Percentiles rank a stretch among this genome's conserved stretches.
phyloP scores from a whole-genome alignment of 2,113 vertebrate genomes.

The Fukomys damarensis region DNA sequence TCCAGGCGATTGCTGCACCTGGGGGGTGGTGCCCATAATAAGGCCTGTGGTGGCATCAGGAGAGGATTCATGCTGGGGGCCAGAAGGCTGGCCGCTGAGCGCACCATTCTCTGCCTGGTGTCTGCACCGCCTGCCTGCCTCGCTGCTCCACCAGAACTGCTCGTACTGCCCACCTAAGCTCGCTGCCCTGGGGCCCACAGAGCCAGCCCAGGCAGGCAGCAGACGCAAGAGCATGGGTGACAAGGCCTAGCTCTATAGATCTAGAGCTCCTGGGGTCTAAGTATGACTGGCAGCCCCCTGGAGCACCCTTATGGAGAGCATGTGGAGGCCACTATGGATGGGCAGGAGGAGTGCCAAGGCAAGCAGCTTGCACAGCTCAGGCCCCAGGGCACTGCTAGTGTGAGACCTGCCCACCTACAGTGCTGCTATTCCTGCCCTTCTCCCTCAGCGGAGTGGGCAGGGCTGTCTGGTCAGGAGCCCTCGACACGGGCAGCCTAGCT shows the following conservation, averaged over 20 bases:
- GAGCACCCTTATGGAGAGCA: not conserved
- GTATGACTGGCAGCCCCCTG: not conserved
- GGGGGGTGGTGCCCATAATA: not conserved
- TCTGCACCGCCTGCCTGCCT: not conserved
- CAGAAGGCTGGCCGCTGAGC: not conserved
- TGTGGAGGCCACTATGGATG: not conserved
- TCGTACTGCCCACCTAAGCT: not conserved
- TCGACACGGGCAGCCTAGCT: not conserved
- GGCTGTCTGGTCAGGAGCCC: not conserved
- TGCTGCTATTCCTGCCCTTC: not conserved
- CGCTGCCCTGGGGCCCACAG: not conserved
- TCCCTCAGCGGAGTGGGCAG: not conserved
- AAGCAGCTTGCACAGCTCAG: not conserved
- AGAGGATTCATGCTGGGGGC: not conserved
- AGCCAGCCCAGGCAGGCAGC: not conserved
- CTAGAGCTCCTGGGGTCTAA: not conserved
- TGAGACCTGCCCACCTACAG: not conserved
- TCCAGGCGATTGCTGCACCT: too few relatives aligned
- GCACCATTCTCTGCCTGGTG: not conserved
- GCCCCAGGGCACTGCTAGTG: not conserved
- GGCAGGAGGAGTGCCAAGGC: not conserved
- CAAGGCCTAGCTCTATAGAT: not conserved
- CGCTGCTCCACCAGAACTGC: not conserved
- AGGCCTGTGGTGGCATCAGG: not conserved
- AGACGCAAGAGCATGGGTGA: not conserved